Conservation (phyloP, 2,888 invertebrate species). For the Lamellibrachia satsuma region DNA sequence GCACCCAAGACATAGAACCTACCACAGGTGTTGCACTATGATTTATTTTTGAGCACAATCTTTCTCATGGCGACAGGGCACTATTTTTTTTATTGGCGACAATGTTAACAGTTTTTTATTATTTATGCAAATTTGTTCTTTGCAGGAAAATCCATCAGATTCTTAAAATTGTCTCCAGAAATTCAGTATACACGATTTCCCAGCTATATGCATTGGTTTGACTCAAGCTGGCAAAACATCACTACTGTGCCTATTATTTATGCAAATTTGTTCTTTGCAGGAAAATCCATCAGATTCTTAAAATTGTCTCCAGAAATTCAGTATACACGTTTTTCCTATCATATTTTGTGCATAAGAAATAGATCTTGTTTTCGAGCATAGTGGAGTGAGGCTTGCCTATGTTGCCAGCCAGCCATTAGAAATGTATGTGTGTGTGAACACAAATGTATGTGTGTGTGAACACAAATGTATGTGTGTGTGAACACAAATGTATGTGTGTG, state of each 20-base stretch:
- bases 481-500: too few species aligned
- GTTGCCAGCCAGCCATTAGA: too few species aligned
- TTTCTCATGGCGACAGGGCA: neutral
- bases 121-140: neutral
- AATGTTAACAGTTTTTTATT: neutral
- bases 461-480: too few species aligned
- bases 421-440: too few species aligned
- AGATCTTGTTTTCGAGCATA: too few species aligned
- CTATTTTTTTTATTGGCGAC: neutral
- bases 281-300: neutral
- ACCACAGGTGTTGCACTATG: conserved; percentile 52
- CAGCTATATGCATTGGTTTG: conserved; percentile 61
- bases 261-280: neutral
- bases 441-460: too few species aligned
- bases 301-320: too few species aligned
- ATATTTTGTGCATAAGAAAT: too few species aligned
- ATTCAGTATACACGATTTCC: too few species aligned
- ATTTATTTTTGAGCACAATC: neutral
- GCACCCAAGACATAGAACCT: conserved; percentile 55
- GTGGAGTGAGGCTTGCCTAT: too few species aligned
- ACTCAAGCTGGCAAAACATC: conserved; percentile 59
- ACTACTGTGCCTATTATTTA: conserved; percentile 46
- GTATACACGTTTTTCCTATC: too few species aligned
- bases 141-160: neutral
- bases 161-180: too few species aligned